Percentiles rank a stretch among this genome's conserved stretches.
Evolutionary conservation across 1,140 invertebrate genomes (phyloP).

Genomic region (Formica exsecta): DNA sequence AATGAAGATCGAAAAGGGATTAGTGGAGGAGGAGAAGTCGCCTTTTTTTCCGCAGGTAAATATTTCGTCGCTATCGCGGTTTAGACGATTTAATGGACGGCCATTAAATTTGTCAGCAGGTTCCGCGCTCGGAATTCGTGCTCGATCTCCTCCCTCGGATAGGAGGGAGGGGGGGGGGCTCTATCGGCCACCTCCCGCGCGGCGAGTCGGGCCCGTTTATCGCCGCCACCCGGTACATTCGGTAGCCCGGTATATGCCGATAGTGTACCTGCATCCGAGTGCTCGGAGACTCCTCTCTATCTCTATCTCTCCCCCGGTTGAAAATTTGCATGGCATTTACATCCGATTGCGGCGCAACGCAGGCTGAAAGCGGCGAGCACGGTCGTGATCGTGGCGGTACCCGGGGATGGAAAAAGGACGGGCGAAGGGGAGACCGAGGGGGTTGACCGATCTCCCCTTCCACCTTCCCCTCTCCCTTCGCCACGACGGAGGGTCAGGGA

Average conservation of each 20-base stretch:
- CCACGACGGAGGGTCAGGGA: conserved; percentile 57
- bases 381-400: conserved; percentile 45
- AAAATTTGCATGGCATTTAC: conserved; percentile 81
- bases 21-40: conserved; percentile 13
- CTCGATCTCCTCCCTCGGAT: neutral
- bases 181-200: conserved; percentile 29
- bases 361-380: conserved; percentile 68
- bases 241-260: conserved; percentile 63
- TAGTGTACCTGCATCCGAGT: conserved; percentile 53
- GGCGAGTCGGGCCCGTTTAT: conserved; percentile 64
- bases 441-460: conserved; percentile 1
- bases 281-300: conserved; percentile 57
- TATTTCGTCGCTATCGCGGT: conserved; percentile 69
- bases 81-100: conserved; percentile 67
- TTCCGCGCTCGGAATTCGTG: conserved; percentile 67
- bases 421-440: neutral
- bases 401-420: conserved; percentile 2
- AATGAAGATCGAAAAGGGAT: conserved; percentile 41
- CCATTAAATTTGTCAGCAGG: conserved; percentile 72
- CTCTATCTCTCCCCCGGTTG: conserved; percentile 51
- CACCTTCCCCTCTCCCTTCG: neutral
- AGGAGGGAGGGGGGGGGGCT: neutral
- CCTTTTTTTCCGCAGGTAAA: conserved; percentile 70
- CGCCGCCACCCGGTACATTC: conserved; percentile 72
- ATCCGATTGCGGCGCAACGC: conserved; percentile 78